A percentile compares a stretch with the other conserved stretches of the same genome.
These are phyloP conservation scores for Drosophila dives DNA, from an alignment of 2,888 invertebrate genomes.

Conservation along the genomic window DNA sequence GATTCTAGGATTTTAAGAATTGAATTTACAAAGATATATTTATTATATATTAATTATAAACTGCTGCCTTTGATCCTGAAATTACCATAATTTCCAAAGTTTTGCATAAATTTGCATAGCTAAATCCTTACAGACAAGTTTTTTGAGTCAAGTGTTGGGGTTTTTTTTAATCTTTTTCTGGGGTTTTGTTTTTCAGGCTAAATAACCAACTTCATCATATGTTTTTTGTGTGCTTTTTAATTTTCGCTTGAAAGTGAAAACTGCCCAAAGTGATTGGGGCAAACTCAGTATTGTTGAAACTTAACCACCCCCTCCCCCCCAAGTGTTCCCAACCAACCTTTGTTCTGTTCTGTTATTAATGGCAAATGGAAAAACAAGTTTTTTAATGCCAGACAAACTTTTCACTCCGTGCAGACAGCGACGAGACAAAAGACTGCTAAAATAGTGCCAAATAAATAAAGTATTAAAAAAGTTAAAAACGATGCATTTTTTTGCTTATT, in stretches of 20 bases:
- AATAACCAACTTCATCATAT: slow-evolving; percentile 41
- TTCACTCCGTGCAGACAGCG: slow-evolving; percentile 47
- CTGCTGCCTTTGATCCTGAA: background rate
- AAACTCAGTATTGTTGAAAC: slow-evolving; percentile 9
- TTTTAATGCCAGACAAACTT: slow-evolving; percentile 49
- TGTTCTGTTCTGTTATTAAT: slow-evolving; percentile 15
- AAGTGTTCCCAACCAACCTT: accelerated
- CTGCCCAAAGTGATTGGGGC: slow-evolving; percentile 33
- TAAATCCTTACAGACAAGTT: background rate
- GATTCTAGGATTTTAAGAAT: no score
- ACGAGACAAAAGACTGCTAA: slow-evolving; percentile 52
- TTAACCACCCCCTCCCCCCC: background rate
- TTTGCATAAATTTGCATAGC: background rate
- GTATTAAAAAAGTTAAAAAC: background rate
- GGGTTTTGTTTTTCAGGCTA: slow-evolving; percentile 3
- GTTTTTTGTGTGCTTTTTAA: slow-evolving; percentile 37
- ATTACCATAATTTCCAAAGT: background rate
- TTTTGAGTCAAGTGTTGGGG: background rate
- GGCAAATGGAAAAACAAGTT: slow-evolving; percentile 48
- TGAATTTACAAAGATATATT: no score
- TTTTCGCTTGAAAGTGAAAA: slow-evolving; percentile 73
- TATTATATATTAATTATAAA: background rate
- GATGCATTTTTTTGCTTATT: background rate
- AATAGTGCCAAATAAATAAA: slow-evolving; percentile 8
- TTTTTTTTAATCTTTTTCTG: background rate